Evolutionary conservation across 2,113 vertebrate genomes (phyloP).

Genomic region (Catharus bicknelli): DNA sequence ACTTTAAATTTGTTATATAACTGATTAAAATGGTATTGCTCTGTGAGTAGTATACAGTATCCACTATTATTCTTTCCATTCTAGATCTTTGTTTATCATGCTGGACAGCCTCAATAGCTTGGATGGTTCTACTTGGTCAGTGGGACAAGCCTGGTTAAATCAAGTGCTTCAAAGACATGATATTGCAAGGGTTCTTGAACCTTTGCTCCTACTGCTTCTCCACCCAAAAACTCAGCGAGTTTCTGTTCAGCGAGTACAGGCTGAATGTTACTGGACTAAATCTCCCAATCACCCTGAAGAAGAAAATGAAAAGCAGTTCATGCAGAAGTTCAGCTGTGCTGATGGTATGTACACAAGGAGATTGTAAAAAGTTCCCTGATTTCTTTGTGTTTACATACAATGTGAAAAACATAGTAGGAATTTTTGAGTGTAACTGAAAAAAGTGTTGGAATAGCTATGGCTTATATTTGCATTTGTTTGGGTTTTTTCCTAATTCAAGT

Average conservation of each 20-base stretch:
- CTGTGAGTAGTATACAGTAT: neutral
- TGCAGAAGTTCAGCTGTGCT: constrained; percentile 79
- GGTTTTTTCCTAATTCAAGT: neutral
- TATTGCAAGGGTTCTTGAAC: constrained; percentile 94
- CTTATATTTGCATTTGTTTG: neutral
- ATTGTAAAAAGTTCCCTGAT: neutral
- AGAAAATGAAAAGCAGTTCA: constrained; percentile 77
- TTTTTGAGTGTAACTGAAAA: neutral
- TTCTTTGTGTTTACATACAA: neutral
- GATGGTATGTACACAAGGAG: constrained; percentile 76
- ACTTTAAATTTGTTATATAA: neutral
- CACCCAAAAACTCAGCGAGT: constrained; percentile 97
- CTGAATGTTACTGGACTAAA: constrained; percentile 88
- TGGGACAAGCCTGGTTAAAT: constrained; percentile 95
- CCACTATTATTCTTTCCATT: neutral
- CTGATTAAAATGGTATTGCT: neutral
- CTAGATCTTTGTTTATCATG: constrained; percentile 97
- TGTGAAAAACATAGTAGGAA: neutral
- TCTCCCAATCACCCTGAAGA: constrained; percentile 68
- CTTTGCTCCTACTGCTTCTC: constrained; percentile 90
- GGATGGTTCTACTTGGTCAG: constrained; percentile 92
- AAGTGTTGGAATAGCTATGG: neutral
- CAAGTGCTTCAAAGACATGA: constrained; percentile 98
- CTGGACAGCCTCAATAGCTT: constrained; percentile 94
- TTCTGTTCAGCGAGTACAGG: constrained; percentile 94